These are phyloP conservation scores for Xestia ashworthii DNA, from an alignment of 2,888 invertebrate genomes.

Conservation along the genomic window DNA sequence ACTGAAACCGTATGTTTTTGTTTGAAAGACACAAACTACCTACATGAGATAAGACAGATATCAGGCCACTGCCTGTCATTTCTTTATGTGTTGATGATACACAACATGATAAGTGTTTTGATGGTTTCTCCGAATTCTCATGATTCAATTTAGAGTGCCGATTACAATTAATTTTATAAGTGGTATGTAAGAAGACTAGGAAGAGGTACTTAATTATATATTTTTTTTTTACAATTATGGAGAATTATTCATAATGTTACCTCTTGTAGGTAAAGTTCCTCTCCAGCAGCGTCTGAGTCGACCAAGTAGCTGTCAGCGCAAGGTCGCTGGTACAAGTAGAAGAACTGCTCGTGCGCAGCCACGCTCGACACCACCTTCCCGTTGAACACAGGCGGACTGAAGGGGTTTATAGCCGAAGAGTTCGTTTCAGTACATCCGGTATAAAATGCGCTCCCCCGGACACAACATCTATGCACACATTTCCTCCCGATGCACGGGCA, in stretches of 20 bases:
- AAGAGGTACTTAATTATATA: not conserved
- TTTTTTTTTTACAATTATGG: too few species aligned
- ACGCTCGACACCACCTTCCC: conserved; percentile 72
- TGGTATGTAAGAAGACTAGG: not conserved
- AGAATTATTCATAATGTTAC: conserved; percentile 64
- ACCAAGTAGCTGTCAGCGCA: conserved; percentile 80
- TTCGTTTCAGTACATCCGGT: conserved; percentile 74
- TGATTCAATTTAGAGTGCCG: conserved; percentile 19
- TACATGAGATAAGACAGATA: conserved; percentile 37
- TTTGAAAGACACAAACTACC: conserved; percentile 15
- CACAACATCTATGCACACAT: conserved; percentile 85
- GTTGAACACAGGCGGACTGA: conserved; percentile 81
- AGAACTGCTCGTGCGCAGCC: conserved; percentile 78
- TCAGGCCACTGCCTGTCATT: conserved; percentile 14
- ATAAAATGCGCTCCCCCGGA: conserved; percentile 70
- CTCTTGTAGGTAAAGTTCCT: conserved; percentile 83
- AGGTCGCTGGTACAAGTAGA: conserved; percentile 76
- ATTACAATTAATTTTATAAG: conserved; percentile 1
- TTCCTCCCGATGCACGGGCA: conserved; percentile 83
- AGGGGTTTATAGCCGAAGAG: conserved; percentile 75
- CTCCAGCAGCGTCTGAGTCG: conserved; percentile 69
- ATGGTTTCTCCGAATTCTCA: conserved; percentile 39
- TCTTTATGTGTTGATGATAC: conserved; percentile 35
- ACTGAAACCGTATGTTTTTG: conserved; percentile 28
- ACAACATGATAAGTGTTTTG: conserved; percentile 39